A percentile compares a stretch with the other conserved stretches of the same genome.
Conservation (phyloP, 2,113 vertebrate species). For the Dermatemys mawii region DNA sequence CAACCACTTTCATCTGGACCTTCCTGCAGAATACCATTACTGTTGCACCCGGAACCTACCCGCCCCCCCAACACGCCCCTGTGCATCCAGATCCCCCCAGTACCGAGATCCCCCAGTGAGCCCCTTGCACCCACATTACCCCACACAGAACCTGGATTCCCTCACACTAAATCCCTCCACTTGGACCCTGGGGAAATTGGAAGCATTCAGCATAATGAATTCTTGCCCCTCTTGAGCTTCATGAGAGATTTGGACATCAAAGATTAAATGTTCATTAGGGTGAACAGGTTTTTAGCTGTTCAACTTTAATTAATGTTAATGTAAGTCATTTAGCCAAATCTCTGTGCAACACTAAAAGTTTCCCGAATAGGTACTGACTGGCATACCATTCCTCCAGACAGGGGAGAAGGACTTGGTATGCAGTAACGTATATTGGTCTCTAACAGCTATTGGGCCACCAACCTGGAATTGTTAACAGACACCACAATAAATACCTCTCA, state of each 20-base stretch:
- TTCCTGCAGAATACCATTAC: too few species aligned
- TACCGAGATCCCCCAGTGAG: too few species aligned
- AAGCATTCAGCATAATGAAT: constrained; percentile 15
- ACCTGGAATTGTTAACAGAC: neutral
- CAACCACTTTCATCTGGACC: too few species aligned
- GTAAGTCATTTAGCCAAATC: neutral
- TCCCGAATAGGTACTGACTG: neutral
- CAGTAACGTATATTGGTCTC: neutral
- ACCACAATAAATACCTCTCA: neutral
- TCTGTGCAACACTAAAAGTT: neutral
- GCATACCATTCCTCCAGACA: neutral
- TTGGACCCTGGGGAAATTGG: neutral
- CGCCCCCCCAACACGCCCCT: too few species aligned
- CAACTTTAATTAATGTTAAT: neutral
- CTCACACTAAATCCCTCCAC: too few species aligned
- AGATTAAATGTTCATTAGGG: neutral
- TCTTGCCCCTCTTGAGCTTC: neutral
- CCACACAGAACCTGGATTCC: too few species aligned
- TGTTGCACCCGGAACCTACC: too few species aligned
- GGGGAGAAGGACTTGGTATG: neutral
- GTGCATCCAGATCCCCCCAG: too few species aligned
- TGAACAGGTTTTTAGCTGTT: neutral
- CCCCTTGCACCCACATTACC: too few species aligned
- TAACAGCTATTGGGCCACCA: neutral
- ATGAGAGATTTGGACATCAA: neutral